phyloP scores from a whole-genome alignment of 2,888 invertebrate genomes.

The Rhogogaster chlorosoma region DNA sequence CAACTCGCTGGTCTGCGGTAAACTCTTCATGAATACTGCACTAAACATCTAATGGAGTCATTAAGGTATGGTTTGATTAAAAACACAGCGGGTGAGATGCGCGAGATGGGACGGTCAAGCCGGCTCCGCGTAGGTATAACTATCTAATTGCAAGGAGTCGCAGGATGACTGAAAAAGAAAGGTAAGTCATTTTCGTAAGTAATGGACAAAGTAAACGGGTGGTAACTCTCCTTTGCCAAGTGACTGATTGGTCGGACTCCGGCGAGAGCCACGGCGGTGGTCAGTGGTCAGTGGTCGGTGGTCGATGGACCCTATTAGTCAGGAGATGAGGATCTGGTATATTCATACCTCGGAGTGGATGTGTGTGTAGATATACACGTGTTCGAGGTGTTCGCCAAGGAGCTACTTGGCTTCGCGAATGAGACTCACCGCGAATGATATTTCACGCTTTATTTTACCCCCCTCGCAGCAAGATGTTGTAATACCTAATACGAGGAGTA shows the following conservation, averaged over 20 bases:
- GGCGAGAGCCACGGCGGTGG: slow-evolving; percentile 22
- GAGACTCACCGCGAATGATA: neutral
- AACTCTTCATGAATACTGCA: neutral
- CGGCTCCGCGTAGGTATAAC: neutral
- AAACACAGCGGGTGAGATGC: slow-evolving; percentile 8
- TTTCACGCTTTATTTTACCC: neutral
- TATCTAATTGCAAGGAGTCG: neutral
- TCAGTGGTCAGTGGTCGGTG: slow-evolving; percentile 46
- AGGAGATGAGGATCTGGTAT: slow-evolving; percentile 44
- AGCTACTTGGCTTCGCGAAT: neutral
- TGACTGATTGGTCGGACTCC: slow-evolving; percentile 43
- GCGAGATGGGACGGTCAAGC: neutral
- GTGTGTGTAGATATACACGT: neutral
- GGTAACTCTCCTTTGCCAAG: slow-evolving; percentile 31
- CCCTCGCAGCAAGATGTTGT: neutral
- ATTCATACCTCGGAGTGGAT: neutral
- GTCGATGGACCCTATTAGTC: slow-evolving; percentile 48
- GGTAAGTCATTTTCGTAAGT: neutral
- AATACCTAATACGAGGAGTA: too few species aligned
- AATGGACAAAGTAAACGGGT: slow-evolving; percentile 31
- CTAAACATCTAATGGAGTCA: neutral
- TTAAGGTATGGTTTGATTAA: slow-evolving; percentile 25
- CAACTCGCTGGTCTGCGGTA: neutral
- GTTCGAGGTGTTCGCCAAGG: slow-evolving; percentile 23
- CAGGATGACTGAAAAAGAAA: neutral